Percentiles rank a stretch among this genome's conserved stretches.
Conservation (phyloP, 2,113 vertebrate species). For the Apteryx mantelli region DNA sequence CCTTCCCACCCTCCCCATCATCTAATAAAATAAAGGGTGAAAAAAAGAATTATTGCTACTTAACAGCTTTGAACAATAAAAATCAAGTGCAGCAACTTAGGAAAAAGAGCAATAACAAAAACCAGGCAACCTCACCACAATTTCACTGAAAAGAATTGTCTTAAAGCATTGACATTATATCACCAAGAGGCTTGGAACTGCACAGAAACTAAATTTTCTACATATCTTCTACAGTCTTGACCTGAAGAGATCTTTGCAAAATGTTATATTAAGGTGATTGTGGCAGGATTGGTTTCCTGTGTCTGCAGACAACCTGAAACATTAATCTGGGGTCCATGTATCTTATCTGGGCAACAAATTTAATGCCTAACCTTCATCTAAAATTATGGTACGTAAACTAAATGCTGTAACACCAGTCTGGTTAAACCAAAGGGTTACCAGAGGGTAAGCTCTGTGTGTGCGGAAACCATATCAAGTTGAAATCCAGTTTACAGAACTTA, state of each 20-base stretch:
- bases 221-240: not conserved
- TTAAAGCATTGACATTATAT: not conserved
- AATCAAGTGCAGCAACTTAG: not conserved
- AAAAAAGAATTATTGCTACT: not conserved
- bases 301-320: not conserved
- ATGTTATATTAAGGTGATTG: not conserved
- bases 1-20: not conserved
- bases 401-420: not conserved
- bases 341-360: not conserved
- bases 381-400: not conserved
- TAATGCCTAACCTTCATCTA: not conserved
- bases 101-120: not conserved
- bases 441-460: not conserved
- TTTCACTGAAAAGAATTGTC: not conserved
- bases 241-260: not conserved
- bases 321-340: not conserved
- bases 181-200: not conserved
- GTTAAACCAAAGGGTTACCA: not conserved
- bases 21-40: not conserved
- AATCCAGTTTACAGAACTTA: not conserved
- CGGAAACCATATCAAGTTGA: not conserved
- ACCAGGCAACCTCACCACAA: not conserved
- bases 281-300: not conserved
- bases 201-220: not conserved
- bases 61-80: not conserved